Base-by-base conservation (phyloP, 2,113 vertebrate species). In the Dermatemys mawii region DNA sequence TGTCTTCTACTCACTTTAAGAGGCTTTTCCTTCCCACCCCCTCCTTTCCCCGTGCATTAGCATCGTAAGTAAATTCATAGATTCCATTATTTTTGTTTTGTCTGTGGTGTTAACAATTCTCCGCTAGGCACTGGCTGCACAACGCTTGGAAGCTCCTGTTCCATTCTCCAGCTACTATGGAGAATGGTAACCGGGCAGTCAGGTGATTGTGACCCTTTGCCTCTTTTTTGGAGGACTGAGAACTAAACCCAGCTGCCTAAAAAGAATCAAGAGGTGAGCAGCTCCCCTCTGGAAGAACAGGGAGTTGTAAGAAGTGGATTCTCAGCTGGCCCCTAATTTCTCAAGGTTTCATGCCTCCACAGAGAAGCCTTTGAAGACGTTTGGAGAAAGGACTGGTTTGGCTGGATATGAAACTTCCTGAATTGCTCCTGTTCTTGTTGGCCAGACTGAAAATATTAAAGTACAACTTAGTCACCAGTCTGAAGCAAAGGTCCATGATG, bases 391-490 rank as follows among this genome's bases (percentile, higher is more conserved):
- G 0, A 67, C 29, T 86, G 51, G 41, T 83, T 88, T 93, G 88
- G 24, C 60, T 50, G 19, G 75, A 46, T 48, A 35, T 81, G 54
- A 93, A 96, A 93, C 67, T 44, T 94, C 9, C 5, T 16, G 41
- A 85, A 21, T 73, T 93, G 76, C n/a, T 88, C 11, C 21, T 0
- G 0, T 14, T 87, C 17, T 88, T 11, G 38, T 49, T 86, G 78
- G 26, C 57, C 73, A 53, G 57, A 76, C 6, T 92, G 55, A 94
- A 92, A 89, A 90, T 83, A 67, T 94, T 10, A 87, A 86, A 60
- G 49, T 57, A 60, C 63, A 87, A 67, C 17, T 84, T 82, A 89
- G 67, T 54, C 89, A 46, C 51, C 88, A 53, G 70, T 89, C 48
- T 19, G 32, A 85, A 67, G 27, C 11, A 41, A 76, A 87, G 44